phyloP scores from a whole-genome alignment of 2,797 vertebrate species.

The Strix occidentalis region DNA sequence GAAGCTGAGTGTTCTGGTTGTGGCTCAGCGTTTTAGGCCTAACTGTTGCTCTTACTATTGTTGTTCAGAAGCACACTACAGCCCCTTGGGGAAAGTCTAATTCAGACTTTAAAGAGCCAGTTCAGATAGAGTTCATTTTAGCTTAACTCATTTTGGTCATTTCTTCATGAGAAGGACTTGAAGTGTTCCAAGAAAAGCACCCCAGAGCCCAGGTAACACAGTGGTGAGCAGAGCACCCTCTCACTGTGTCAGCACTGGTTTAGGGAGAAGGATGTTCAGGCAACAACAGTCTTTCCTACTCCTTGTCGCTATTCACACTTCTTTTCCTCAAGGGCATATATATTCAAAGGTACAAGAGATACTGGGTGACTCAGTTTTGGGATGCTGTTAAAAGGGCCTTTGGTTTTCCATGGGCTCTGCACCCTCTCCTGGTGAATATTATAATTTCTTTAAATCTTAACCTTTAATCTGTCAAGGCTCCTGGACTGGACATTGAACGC shows the following conservation, averaged over 20 bases:
- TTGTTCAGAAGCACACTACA: not conserved
- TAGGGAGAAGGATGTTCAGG: not conserved
- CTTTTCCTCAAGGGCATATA: not conserved
- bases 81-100: not conserved
- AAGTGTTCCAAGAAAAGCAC: not conserved
- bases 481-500: not conserved
- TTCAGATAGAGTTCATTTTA: not conserved
- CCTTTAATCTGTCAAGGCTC: not conserved
- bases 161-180: not conserved
- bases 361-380: not conserved
- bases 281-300: not conserved
- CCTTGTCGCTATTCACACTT: not conserved
- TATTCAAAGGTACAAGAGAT: not conserved
- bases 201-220: not conserved
- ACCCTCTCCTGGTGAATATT: not conserved
- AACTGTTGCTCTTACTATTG: not conserved
- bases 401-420: not conserved
- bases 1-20: not conserved
- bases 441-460: not conserved
- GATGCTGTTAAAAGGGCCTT: not conserved
- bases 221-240: fast-evolving
- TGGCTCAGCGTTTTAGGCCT: not conserved
- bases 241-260: not conserved
- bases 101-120: not conserved
- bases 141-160: not conserved